A percentile compares a stretch with the other conserved stretches of the same genome.
These are phyloP conservation scores for Nestor notabilis DNA, from an alignment of 2,113 vertebrate species.

Conservation along the genomic window DNA sequence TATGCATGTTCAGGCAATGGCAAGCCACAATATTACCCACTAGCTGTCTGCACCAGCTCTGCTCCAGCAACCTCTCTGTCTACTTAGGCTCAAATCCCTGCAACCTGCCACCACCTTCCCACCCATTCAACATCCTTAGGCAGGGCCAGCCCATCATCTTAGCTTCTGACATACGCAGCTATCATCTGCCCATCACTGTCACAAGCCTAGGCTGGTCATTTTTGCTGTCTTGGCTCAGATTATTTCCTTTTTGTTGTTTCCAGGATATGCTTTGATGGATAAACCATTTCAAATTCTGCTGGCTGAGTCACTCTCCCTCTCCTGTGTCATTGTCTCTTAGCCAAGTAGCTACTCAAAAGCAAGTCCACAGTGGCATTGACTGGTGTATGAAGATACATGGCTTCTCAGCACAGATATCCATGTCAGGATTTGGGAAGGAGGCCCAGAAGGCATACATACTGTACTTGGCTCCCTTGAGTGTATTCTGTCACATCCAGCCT, in stretches of 20 bases:
- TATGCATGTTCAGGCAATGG: not conserved
- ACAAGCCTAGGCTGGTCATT: not conserved
- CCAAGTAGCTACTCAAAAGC: not conserved
- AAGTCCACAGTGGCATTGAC: not conserved
- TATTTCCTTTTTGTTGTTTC: not conserved
- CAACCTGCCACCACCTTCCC: not conserved
- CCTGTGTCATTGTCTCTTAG: not conserved
- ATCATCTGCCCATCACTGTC: not conserved
- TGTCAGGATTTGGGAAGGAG: not conserved
- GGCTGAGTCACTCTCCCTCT: not conserved
- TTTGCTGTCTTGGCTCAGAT: not conserved
- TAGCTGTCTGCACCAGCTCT: not conserved
- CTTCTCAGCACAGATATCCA: not conserved
- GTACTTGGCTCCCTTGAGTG: not conserved
- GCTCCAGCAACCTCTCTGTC: not conserved
- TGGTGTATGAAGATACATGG: not conserved
- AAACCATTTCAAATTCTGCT: not conserved
- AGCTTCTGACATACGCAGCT: not conserved
- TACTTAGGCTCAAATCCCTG: not conserved
- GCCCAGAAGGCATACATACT: fast-evolving
- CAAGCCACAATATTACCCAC: not conserved
- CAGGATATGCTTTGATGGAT: not conserved
- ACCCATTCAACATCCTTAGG: not conserved
- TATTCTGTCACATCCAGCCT: not conserved
- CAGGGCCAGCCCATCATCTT: not conserved